Evolutionary conservation across 2,113 vertebrate genomes (phyloP).

Genomic region (Proterorhinus semilunaris): DNA sequence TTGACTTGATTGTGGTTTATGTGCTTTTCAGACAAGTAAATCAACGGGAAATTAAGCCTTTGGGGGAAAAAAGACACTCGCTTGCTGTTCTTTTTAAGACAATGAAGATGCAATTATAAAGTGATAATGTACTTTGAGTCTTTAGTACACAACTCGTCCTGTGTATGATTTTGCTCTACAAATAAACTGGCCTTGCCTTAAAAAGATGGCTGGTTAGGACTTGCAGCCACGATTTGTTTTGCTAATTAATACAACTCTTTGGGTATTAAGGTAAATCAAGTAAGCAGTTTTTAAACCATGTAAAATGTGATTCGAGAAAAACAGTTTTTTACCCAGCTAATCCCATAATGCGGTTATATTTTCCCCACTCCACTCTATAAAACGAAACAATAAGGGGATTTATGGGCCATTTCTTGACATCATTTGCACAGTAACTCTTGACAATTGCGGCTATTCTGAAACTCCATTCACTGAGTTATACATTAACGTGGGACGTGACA

Average conservation of each 20-base stretch:
- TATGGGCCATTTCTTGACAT: not conserved
- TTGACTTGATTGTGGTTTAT: slow-evolving; percentile 3
- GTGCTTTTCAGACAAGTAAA: not conserved
- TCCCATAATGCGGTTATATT: not conserved
- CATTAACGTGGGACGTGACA: not conserved
- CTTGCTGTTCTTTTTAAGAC: not conserved
- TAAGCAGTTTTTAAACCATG: no score
- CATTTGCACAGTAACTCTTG: not conserved
- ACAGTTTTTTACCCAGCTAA: not conserved
- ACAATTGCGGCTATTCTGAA: not conserved
- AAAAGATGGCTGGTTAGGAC: not conserved
- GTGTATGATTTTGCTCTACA: not conserved
- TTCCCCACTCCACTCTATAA: not conserved
- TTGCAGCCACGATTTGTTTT: not conserved
- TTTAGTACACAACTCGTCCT: not conserved
- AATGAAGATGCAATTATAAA: not conserved
- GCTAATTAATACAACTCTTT: no score
- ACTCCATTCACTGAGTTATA: not conserved
- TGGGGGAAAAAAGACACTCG: not conserved
- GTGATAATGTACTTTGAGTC: not conserved
- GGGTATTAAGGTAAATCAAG: no score
- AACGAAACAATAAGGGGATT: not conserved
- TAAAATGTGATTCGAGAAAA: not conserved
- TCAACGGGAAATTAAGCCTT: not conserved
- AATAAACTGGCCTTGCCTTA: no score